Base-by-base conservation (phyloP, 2,113 vertebrate species). In the Falcunculus frontatus region DNA sequence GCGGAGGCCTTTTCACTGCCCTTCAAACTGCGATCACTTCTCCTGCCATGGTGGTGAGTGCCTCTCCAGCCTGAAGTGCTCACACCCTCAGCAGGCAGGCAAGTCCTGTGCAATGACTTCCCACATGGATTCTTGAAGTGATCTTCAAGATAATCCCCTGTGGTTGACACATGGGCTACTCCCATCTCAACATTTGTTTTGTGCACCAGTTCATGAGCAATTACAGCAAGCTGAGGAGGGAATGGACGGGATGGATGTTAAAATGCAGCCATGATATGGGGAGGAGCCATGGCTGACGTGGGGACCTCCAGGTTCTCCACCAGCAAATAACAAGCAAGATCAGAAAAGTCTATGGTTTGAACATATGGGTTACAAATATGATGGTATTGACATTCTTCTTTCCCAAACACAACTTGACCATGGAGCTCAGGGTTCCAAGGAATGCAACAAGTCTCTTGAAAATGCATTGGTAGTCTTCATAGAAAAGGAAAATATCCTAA, bases 241-340 rank as follows among this genome's bases (percentile, higher is more conserved):
- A 80, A n/a, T 19, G 35, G 70, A 37, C 32, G 39, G 32, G 13
- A 50, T 5, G 7, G 35, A 39, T 63, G 21, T 52, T 91, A 50
- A 77, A 77, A 69, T 5, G 1, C 35, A 50, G 37, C 17, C 0
- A 0, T 0, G 1, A 11, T 35, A 41, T 49, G 3, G 35, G 49
- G 35, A 87, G 35, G 41, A 77, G 41, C 33, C 29, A 15, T 65
- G 17, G 69, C 35, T 87, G 42, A n/a, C 19, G 7, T 33, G 9
- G 15, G 35, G 7, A 77, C 33, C 13, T 57, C 50, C 41, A 37
- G 26, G 8, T 53, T 89, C 46, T 50, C 32, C 21, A n/a, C 22
- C 37, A 59, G 35, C 57, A 79, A 68, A 27, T 59, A 64, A 63
- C 25, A 85, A 60, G 26, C 9, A 57, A 85, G 20, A 80, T 76